These are phyloP conservation scores for Eustalomyia histrio DNA, from an alignment of 2,888 invertebrate genomes.

Conservation along the genomic window DNA sequence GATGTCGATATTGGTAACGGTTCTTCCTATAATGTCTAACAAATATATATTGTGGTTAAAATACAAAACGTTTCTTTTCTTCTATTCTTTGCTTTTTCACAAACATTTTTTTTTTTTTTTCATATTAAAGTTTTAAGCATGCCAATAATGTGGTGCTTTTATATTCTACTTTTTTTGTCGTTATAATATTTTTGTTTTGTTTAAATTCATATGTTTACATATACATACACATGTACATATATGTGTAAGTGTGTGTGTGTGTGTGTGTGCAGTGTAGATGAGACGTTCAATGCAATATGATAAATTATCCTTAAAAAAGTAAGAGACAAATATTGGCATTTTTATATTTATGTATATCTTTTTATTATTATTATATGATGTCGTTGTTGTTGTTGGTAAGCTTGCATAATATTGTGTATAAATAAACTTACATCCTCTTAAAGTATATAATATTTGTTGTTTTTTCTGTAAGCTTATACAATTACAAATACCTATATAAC, in stretches of 20 bases:
- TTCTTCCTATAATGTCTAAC: background rate
- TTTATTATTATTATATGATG: constrained; percentile 35
- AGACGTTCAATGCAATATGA: constrained; percentile 48
- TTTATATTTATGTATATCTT: constrained; percentile 67
- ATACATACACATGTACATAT: too few species aligned
- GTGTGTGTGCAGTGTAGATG: constrained; percentile 11
- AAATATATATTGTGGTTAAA: constrained; percentile 17
- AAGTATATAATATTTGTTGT: constrained; percentile 11
- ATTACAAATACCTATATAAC: background rate
- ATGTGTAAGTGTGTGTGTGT: background rate
- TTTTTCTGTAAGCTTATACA: background rate
- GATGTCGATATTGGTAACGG: constrained; percentile 10
- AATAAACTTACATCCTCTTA: constrained; percentile 47
- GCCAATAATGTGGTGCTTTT: constrained; percentile 23
- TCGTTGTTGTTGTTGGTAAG: constrained; percentile 21
- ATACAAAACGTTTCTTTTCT: constrained; percentile 1
- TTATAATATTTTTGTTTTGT: background rate
- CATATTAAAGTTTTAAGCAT: constrained; percentile 34
- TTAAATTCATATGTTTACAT: too few species aligned
- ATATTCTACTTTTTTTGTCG: background rate
- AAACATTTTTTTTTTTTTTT: constrained; percentile 38
- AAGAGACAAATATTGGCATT: constrained; percentile 58
- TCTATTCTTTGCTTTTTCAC: constrained; percentile 22
- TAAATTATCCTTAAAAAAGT: constrained; percentile 55
- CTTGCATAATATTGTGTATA: constrained; percentile 13